Conservation (phyloP, 1,140 invertebrate genomes). For the Lepidotrigona ventralis region DNA sequence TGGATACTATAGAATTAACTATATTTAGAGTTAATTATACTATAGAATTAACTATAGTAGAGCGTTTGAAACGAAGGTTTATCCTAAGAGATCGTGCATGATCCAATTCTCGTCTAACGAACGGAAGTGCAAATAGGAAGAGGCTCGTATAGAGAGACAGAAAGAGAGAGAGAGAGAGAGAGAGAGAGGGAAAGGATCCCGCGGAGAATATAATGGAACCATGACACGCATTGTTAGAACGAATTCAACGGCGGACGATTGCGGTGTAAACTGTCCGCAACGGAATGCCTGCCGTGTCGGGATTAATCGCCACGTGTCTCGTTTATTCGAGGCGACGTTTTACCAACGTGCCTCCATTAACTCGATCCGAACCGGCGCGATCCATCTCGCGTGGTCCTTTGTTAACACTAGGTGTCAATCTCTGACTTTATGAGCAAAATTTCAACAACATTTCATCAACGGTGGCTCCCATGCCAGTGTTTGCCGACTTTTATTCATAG, state of each 20-base stretch:
- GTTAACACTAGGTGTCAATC: too few relatives aligned
- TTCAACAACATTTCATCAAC: too few relatives aligned
- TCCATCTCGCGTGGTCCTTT: too few relatives aligned
- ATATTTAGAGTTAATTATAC: too few relatives aligned
- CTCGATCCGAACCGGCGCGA: background rate
- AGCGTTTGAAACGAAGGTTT: background rate
- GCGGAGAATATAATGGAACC: slow-evolving; percentile 21
- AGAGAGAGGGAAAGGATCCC: background rate
- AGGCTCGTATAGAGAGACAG: background rate
- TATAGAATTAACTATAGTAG: too few relatives aligned
- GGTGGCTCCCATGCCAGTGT: too few relatives aligned
- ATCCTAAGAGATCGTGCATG: background rate
- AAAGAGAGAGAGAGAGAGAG: too few relatives aligned
- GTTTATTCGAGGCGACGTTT: slow-evolving; percentile 21
- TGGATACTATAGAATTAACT: too few relatives aligned
- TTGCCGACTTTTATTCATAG: too few relatives aligned
- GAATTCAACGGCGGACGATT: background rate
- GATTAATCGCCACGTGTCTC: slow-evolving; percentile 21
- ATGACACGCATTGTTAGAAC: slow-evolving; percentile 32
- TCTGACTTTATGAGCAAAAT: too few relatives aligned
- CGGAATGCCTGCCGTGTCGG: background rate
- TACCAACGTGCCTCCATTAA: background rate
- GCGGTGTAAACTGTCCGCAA: slow-evolving; percentile 37
- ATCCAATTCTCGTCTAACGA: background rate
- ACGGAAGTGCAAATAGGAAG: slow-evolving; percentile 39